Conservation (phyloP, 2,797 vertebrate species). For the Helarctos malayanus region DNA sequence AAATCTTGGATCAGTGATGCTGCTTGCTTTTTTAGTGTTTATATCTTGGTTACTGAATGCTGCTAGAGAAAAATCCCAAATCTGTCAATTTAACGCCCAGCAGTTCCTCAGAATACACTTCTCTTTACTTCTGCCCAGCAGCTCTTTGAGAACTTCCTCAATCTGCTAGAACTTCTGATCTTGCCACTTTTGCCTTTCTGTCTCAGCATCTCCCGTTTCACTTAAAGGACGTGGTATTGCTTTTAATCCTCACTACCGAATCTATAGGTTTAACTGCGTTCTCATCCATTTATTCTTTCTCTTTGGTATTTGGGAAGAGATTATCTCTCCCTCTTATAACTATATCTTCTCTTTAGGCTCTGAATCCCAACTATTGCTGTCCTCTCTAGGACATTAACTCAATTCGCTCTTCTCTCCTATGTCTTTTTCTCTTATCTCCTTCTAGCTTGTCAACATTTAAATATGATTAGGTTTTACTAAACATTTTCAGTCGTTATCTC, state of each 20-base stretch:
- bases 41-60: not conserved
- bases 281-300: not conserved
- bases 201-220: not conserved
- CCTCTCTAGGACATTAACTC: not conserved
- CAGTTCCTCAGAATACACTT: not conserved
- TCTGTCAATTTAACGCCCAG: not conserved
- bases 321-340: not conserved
- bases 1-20: not conserved
- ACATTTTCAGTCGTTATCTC: not conserved
- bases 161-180: not conserved
- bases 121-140: not conserved
- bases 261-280: not conserved
- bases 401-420: not conserved
- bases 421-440: not conserved
- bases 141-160: not conserved
- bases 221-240: not conserved
- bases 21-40: not conserved
- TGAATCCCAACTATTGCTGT: not conserved
- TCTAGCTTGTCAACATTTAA: not conserved
- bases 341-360: not conserved
- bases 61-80: not conserved
- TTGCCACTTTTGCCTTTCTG: not conserved
- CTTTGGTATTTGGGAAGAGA: not conserved
- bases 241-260: not conserved
- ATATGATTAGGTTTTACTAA: conserved; percentile 8